Percentiles rank a stretch among this genome's conserved stretches.
Conservation (phyloP, 2,113 vertebrate species). For the Zosterops pallidus region DNA sequence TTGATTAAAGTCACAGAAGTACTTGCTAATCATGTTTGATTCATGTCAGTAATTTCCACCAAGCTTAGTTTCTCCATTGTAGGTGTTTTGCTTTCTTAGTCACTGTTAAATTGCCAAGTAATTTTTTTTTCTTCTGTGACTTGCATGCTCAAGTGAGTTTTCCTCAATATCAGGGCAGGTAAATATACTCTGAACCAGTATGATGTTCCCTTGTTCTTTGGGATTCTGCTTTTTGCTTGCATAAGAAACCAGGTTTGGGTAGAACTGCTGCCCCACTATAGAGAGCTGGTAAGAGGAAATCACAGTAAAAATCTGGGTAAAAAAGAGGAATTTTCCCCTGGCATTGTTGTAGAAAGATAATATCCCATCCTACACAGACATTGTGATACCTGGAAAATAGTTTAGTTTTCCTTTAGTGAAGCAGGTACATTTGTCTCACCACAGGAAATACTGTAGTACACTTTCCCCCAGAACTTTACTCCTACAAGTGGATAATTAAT, state of each 20-base stretch:
- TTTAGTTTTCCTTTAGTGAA: not conserved
- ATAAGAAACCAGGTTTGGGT: not conserved
- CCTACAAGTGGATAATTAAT: not conserved
- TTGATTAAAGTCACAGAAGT: not conserved
- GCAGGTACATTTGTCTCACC: not conserved
- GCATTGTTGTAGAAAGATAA: not conserved
- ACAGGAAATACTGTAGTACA: not conserved
- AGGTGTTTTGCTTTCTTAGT: not conserved
- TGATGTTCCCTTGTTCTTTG: not conserved
- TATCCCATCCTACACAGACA: not conserved
- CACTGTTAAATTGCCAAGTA: not conserved
- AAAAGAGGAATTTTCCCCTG: not conserved
- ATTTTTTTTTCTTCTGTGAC: not conserved
- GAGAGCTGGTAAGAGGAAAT: not conserved
- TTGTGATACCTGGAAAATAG: not conserved
- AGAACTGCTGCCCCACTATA: accelerated
- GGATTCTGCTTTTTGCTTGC: not conserved
- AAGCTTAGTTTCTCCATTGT: not conserved
- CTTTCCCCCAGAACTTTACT: not conserved
- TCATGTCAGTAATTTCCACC: not conserved
- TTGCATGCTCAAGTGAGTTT: not conserved
- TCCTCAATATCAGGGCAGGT: not conserved
- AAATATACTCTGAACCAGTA: not conserved
- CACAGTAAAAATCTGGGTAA: not conserved
- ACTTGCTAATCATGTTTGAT: not conserved